Conservation (phyloP, 2,888 invertebrate genomes). For the Mythimna pallens region DNA sequence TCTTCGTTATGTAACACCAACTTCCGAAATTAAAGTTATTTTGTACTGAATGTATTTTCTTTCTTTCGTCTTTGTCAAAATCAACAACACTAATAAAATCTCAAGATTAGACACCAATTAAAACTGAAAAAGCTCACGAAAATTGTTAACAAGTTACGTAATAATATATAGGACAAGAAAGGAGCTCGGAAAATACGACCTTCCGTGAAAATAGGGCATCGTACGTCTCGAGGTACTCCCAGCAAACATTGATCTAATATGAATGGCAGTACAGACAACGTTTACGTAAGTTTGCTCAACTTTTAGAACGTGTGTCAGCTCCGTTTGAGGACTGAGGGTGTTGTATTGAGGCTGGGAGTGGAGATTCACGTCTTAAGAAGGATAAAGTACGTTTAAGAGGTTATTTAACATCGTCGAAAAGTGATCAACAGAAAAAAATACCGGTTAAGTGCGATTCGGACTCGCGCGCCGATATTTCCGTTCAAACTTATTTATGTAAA, state of each 20-base stretch:
- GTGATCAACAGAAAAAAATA: no score
- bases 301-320: constrained; percentile 6
- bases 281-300: constrained; percentile 26
- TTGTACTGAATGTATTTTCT: no score
- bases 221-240: not conserved
- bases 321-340: not conserved
- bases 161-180: constrained; percentile 8
- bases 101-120: not conserved
- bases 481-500: no score
- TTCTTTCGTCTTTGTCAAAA: not conserved
- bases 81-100: not conserved
- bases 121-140: not conserved
- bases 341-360: not conserved
- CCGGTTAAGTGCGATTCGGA: no score
- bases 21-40: no score
- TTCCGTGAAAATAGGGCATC: constrained; percentile 11
- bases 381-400: not conserved
- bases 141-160: not conserved
- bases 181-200: not conserved
- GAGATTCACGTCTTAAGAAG: not conserved
- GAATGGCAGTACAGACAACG: constrained; percentile 28
- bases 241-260: constrained; percentile 50
- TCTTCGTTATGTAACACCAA: no score
- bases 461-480: no score
- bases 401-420: no score